Percentiles rank a stretch among this genome's conserved stretches.
Conservation (phyloP, 2,888 invertebrate species). For the Ferdinandea cuprea region DNA sequence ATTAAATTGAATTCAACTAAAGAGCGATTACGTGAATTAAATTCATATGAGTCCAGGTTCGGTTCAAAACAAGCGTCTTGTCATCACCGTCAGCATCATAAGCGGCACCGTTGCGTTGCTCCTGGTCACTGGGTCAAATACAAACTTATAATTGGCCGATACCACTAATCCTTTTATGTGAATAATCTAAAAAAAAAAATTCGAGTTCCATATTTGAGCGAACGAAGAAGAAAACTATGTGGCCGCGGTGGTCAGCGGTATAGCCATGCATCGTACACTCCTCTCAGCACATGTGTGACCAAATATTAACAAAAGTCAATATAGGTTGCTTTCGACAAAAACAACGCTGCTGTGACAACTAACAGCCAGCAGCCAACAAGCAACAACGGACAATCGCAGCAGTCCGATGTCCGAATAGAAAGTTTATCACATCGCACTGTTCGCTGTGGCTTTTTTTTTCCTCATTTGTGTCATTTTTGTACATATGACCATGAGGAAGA, state of each 20-base stretch:
- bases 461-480: slow-evolving; percentile 63
- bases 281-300: slow-evolving; percentile 58
- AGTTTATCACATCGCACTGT: slow-evolving; percentile 66
- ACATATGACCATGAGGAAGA: slow-evolving; percentile 66
- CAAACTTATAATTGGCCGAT: slow-evolving; percentile 33
- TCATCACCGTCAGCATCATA: neutral
- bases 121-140: slow-evolving; percentile 52
- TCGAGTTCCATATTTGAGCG: slow-evolving; percentile 27
- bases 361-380: slow-evolving; percentile 38
- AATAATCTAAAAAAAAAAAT: slow-evolving; percentile 32
- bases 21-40: slow-evolving; percentile 22
- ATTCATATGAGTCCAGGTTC: neutral
- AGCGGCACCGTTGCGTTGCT: neutral
- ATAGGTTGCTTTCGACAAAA: slow-evolving; percentile 68
- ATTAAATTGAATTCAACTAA: slow-evolving; percentile 12
- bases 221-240: slow-evolving; percentile 71
- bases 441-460: slow-evolving; percentile 48
- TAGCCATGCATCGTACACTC: slow-evolving; percentile 25
- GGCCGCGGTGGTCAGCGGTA: slow-evolving; percentile 57
- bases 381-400: slow-evolving; percentile 44
- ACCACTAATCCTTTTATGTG: slow-evolving; percentile 55
- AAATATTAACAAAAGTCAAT: slow-evolving; percentile 68
- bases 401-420: slow-evolving; percentile 70
- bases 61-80: slow-evolving; percentile 11
- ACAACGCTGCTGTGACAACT: slow-evolving; percentile 30